Evolutionary conservation across 2,113 vertebrate genomes (phyloP).

Genomic region (Triplophysa siluroides): DNA sequence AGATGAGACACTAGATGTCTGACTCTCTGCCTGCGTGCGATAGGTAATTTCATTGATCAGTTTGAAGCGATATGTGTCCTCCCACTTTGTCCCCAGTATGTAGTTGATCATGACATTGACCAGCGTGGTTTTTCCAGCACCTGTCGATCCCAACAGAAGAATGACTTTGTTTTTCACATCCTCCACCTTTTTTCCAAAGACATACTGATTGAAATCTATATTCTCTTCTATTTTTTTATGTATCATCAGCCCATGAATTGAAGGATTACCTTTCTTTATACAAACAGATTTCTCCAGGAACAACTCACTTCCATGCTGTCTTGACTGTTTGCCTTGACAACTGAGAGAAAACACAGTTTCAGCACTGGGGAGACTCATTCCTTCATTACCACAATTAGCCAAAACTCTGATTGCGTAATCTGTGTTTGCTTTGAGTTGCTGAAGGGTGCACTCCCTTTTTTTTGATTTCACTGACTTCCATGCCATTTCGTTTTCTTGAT

Average conservation of each 20-base stretch:
- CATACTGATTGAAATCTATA: slow-evolving; percentile 22
- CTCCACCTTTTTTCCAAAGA: slow-evolving; percentile 48
- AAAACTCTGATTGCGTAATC: slow-evolving; percentile 43
- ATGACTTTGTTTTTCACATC: slow-evolving; percentile 50
- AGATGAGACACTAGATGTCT: slow-evolving; percentile 54
- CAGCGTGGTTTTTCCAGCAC: slow-evolving; percentile 56
- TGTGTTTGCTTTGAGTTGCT: slow-evolving; percentile 30
- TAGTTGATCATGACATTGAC: slow-evolving; percentile 54
- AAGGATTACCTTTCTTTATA: slow-evolving; percentile 44
- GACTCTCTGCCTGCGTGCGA: slow-evolving; percentile 61
- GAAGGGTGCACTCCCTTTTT: slow-evolving; percentile 41
- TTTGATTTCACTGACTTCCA: slow-evolving; percentile 38
- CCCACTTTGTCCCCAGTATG: slow-evolving; percentile 51
- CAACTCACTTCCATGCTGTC: not conserved
- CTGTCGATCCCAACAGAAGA: slow-evolving; percentile 52
- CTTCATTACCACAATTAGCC: slow-evolving; percentile 44
- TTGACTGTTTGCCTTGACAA: not conserved
- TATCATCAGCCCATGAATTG: not conserved
- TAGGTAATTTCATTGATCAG: slow-evolving; percentile 51
- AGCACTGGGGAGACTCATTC: slow-evolving; percentile 44
- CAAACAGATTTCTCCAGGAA: slow-evolving; percentile 26
- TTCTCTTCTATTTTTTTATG: not conserved
- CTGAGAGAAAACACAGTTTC: slow-evolving; percentile 33
- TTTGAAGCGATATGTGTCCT: slow-evolving; percentile 49
- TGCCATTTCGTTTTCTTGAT: slow-evolving; percentile 4